Base-by-base conservation (phyloP, 1,140 invertebrate genomes). In the Drosophila tropicalis region DNA sequence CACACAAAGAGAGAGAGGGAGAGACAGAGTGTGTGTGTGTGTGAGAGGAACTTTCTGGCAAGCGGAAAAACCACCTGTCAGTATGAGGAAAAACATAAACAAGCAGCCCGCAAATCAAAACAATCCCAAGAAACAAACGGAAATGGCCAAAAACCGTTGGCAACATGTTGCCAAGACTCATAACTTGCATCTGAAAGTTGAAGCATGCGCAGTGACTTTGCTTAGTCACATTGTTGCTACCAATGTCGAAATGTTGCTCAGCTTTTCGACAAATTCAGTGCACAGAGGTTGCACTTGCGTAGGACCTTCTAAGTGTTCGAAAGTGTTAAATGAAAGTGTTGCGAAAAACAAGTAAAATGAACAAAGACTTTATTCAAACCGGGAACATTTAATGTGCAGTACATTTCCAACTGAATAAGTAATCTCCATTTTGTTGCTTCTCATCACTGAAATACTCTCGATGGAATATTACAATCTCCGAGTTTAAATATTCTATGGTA, bases 101-200 rank as follows among this genome's bases (percentile, higher is more conserved):
- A 84, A 73, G 64, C 47, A n/a, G 63, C 73, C 54, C 72, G 44
- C 44, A 81, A 85, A 80, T 77, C 81, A 84, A 85, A 85, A 85
- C 77, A 84, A 72, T 44, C 39, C 5, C 25, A 15, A 61, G 25
- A 44, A 55, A 71, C 25, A 36, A 15, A 32, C 54, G 13, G 29
- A 15, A 40, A 17, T 22, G 9, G 40, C 40, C 39, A 22, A 56
- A 54, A 19, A 39, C 19, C 40, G 36, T 5, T 29, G 2, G 63
- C 63, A 65, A 65, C 78, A 80, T 80, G 76, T 75, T 70, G 63
- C 77, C 39, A 55, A 40, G 3, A 12, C 17, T 19, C 10, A 51
- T 22, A 51, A 32, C 32, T 15, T n/a, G 51, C 36, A 39, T 39
- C 36, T 13, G 3, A 0, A 12, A 67, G 25, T 39, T 6, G 10